Base-by-base conservation (phyloP, 1,140 invertebrate species). In the Anthonomus grandis region DNA sequence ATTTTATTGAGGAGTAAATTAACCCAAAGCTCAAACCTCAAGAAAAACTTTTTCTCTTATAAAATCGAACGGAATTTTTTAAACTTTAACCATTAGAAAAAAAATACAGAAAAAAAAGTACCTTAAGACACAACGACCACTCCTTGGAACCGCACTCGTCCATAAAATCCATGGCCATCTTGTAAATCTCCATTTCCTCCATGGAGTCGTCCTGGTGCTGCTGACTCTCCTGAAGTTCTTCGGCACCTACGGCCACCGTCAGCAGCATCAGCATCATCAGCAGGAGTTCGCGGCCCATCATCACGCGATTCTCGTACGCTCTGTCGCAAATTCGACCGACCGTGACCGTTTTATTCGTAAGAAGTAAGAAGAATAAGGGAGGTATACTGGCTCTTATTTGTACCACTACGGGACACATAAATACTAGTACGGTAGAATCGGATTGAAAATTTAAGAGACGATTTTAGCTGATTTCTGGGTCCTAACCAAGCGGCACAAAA, bases 81-180 rank as follows among this genome's bases (percentile, higher is more conserved):
- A n/a, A n/a, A n/a, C n/a, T n/a, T n/a, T n/a, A n/a, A n/a, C n/a
- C n/a, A n/a, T n/a, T n/a, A n/a, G n/a, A n/a, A n/a, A n/a, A n/a
- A n/a, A n/a, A n/a, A n/a, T n/a, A n/a, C n/a, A n/a, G n/a, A n/a
- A n/a, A n/a, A n/a, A n/a, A n/a, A n/a, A n/a, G n/a, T 71, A 80
- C 83, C 78, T 91, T 90, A 52, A 90, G 74, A 66, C 88, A 90
- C 67, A 87, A 77, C 23, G 84, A 75, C 57, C 90, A 72, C 54
- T 86, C 83, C 58, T 83, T 76, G 46, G 87, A 83, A 21, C 81
- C 81, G 67, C 87, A 86, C 49, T 81, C 79, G 70, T 83, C 81
- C 51, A 86, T 76, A 52, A 84, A 83, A 60, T 79, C 78, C 51
- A 89, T 79, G 23, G 87, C 83, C 10, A 65, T 60, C 36, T 60